Evolutionary conservation across 2,797 vertebrate genomes (phyloP).

Genomic region (Trematocara caparti): DNA sequence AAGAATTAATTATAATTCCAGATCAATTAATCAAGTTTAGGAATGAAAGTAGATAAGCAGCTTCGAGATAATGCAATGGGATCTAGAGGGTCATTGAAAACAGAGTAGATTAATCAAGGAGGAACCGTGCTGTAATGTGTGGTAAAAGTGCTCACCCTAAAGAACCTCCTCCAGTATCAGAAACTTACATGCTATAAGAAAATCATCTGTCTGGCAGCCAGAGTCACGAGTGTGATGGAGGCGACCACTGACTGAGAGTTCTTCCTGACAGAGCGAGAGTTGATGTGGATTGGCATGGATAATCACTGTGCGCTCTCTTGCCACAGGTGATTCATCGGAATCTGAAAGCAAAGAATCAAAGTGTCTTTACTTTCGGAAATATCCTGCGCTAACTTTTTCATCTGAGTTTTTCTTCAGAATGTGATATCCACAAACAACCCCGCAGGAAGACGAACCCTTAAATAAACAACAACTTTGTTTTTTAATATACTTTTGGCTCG

Average conservation of each 20-base stretch:
- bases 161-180: conserved; percentile 18
- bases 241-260: conserved; percentile 83
- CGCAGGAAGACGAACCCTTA: not conserved
- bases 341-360: conserved; percentile 77
- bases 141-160: not conserved
- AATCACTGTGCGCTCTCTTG: conserved; percentile 94
- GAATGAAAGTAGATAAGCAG: conserved; percentile 2
- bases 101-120: not conserved
- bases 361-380: conserved; percentile 1
- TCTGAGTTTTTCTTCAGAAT: not conserved
- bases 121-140: not conserved
- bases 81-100: not conserved
- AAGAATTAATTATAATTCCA: not conserved
- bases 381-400: not conserved
- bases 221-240: conserved; percentile 92
- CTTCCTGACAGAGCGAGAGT: conserved; percentile 81
- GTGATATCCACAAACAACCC: not conserved
- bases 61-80: not conserved
- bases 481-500: not conserved
- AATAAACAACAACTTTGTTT: not conserved
- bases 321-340: conserved; percentile 97
- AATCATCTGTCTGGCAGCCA: conserved; percentile 98
- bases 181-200: conserved; percentile 84
- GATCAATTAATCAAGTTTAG: not conserved
- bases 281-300: conserved; percentile 89